Evolutionary conservation across 2,888 invertebrate species (phyloP).

Genomic region (Drosophila infuscata): DNA sequence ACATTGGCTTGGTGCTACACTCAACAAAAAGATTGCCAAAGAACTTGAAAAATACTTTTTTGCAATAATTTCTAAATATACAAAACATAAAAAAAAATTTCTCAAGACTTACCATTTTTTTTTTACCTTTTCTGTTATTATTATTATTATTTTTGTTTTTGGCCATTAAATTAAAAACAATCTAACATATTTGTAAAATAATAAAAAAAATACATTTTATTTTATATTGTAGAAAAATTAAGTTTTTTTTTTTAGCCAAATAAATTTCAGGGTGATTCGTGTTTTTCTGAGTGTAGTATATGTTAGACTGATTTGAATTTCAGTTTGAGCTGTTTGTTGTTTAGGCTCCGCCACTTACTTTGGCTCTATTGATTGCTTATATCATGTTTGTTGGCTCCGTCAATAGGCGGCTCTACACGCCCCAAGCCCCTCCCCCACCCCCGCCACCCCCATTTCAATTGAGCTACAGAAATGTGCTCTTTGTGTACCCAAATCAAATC

Average conservation of each 20-base stretch:
- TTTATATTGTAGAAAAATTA: neutral
- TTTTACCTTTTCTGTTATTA: neutral
- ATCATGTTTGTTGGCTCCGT: constrained; percentile 46
- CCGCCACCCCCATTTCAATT: constrained; percentile 19
- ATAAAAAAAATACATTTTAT: neutral
- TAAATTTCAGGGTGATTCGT: too few relatives aligned
- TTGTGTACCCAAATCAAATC: constrained; percentile 51
- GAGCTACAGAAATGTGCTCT: constrained; percentile 18
- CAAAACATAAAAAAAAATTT: neutral
- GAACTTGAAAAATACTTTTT: neutral
- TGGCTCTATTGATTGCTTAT: constrained; percentile 61
- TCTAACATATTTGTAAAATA: neutral
- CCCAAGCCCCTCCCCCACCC: neutral
- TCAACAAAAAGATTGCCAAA: neutral
- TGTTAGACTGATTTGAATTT: constrained; percentile 55
- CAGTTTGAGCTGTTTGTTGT: constrained; percentile 23
- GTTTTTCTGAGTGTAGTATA: constrained; percentile 7
- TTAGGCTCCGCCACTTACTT: constrained; percentile 40
- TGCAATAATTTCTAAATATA: neutral
- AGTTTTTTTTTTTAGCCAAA: too few relatives aligned
- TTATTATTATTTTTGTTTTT: neutral
- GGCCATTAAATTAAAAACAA: neutral
- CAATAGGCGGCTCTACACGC: neutral
- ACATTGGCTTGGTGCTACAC: neutral
- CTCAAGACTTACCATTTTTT: neutral